Evolutionary conservation across 2,888 invertebrate genomes (phyloP).

Genomic region (Cistogaster globosa): DNA sequence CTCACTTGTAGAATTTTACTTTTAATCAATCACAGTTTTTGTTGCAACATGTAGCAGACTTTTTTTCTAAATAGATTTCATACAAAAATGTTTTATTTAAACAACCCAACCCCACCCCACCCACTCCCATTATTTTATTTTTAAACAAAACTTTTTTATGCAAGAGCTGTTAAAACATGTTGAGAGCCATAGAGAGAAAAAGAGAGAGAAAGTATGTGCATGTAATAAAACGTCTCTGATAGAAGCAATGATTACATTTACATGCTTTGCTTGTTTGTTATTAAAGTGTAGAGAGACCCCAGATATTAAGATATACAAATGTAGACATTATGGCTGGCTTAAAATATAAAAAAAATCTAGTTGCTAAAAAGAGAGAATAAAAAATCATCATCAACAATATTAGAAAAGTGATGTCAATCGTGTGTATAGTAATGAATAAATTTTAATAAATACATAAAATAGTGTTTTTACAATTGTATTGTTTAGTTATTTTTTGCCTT

Average conservation of each 20-base stretch:
- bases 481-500: no score
- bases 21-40: conserved; percentile 49
- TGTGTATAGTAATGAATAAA: no score
- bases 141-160: neutral
- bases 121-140: neutral
- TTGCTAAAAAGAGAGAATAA: conserved; percentile 48
- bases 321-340: conserved; percentile 65
- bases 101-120: neutral
- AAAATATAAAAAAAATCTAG: conserved; percentile 19
- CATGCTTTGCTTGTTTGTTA: conserved; percentile 21
- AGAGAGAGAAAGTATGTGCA: neutral
- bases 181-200: neutral
- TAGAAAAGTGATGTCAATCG: conserved; percentile 32
- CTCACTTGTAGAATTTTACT: conserved; percentile 1
- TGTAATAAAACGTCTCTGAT: neutral
- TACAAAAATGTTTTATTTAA: neutral
- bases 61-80: neutral
- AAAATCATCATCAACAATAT: conserved; percentile 32
- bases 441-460: no score
- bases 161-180: neutral
- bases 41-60: conserved; percentile 31
- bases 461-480: no score
- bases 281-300: conserved; percentile 30
- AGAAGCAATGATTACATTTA: conserved; percentile 40
- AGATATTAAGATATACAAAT: conserved; percentile 43